Evolutionary conservation across 35 echinoderm and acorn worm genomes (phyloP).

Genomic region (Stichopus chloronotus): DNA sequence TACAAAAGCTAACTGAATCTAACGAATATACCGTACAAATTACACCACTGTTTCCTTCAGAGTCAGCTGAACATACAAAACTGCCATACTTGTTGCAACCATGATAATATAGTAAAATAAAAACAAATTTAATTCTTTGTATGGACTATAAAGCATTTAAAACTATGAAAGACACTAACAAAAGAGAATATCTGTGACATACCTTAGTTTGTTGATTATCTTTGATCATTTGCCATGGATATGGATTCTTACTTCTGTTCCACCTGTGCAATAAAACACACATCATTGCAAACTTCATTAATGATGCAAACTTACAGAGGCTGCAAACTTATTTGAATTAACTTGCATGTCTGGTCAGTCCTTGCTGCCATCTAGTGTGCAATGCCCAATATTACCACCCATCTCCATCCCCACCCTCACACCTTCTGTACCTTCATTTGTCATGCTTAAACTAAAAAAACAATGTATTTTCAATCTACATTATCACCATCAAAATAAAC

Average conservation of each 20-base stretch:
- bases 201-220: slow-evolving; percentile 32
- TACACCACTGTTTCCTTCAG: neutral
- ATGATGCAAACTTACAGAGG: neutral
- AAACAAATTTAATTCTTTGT: neutral
- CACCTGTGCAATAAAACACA: slow-evolving; percentile 2
- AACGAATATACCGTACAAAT: neutral
- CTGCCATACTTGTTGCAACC: too few relatives aligned
- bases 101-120: neutral
- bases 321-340: neutral
- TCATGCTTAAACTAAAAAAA: too few relatives aligned
- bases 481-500: too few relatives aligned
- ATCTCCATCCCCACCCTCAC: too few relatives aligned
- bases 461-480: too few relatives aligned
- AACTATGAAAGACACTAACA: neutral
- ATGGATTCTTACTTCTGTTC: slow-evolving; percentile 25
- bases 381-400: neutral
- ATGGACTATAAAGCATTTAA: neutral
- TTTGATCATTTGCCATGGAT: slow-evolving; percentile 21
- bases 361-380: neutral
- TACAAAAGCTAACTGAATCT: neutral
- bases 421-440: too few relatives aligned
- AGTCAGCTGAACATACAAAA: neutral
- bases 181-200: neutral
- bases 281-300: neutral
- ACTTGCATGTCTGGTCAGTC: neutral